Evolutionary conservation across 2,888 invertebrate genomes (phyloP).

Genomic region (Leptodirus hochenwartii): DNA sequence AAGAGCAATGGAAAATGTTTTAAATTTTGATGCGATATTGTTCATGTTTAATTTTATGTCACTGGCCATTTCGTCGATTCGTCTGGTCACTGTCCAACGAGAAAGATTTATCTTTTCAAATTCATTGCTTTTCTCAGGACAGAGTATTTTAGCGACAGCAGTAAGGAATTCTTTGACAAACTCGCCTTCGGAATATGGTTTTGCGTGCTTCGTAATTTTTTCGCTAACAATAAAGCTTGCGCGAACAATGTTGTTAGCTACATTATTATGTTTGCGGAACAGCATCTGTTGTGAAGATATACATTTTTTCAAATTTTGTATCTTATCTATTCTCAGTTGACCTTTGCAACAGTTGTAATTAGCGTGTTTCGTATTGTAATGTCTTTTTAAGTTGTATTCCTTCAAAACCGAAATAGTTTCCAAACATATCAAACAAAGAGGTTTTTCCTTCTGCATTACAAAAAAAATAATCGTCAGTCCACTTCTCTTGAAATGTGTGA

Average conservation of each 20-base stretch:
- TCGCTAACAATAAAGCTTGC: constrained; percentile 1
- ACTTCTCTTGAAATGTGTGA: background rate
- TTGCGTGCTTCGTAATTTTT: constrained; percentile 1
- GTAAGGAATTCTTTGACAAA: background rate
- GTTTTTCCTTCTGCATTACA: background rate
- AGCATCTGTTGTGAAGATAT: background rate
- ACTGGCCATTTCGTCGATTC: constrained; percentile 2
- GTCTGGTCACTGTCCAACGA: constrained; percentile 1
- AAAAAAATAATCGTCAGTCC: constrained; percentile 1
- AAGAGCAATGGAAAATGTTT: constrained; percentile 7
- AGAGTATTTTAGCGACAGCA: constrained; percentile 1
- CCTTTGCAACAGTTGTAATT: background rate
- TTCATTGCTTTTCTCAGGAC: constrained; percentile 1
- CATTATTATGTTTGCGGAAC: background rate
- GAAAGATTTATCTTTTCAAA: background rate
- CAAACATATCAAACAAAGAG: background rate
- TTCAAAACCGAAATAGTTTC: background rate
- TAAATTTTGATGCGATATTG: background rate
- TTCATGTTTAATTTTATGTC: no score
- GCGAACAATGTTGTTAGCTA: background rate
- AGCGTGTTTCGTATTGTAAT: background rate
- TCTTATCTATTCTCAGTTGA: background rate
- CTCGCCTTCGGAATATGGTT: constrained; percentile 1
- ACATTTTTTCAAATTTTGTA: background rate
- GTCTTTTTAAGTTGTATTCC: background rate